Evolutionary conservation across 1,140 invertebrate species (phyloP).

Genomic region (Phymorhynchus buccinoides): DNA sequence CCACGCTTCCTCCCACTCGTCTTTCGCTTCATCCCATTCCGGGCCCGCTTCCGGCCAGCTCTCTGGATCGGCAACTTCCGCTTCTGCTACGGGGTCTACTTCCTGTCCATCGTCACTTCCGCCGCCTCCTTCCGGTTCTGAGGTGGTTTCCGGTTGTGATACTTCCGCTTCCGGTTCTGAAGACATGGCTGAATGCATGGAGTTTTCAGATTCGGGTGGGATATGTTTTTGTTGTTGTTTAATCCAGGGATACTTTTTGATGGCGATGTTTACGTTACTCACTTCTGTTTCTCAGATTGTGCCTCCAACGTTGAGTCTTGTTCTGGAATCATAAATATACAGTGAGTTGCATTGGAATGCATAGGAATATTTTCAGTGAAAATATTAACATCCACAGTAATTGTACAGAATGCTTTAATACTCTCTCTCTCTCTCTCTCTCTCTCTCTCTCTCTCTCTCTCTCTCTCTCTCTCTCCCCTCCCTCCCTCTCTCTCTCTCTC

Average conservation of each 20-base stretch:
- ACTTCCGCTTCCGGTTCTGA: neutral
- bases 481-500: neutral
- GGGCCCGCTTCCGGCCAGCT: slow-evolving; percentile 56
- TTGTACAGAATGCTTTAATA: too few species aligned
- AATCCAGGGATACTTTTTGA: too few species aligned
- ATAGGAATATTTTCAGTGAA: too few species aligned
- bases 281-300: neutral
- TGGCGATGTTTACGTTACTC: too few species aligned
- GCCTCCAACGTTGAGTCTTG: neutral
- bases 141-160: slow-evolving; percentile 17
- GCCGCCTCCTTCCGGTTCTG: slow-evolving; percentile 29
- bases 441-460: too few species aligned
- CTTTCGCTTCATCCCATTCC: slow-evolving; percentile 44
- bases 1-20: slow-evolving; percentile 52
- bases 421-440: too few species aligned
- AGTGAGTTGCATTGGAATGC: too few species aligned
- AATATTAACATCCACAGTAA: neutral
- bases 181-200: neutral
- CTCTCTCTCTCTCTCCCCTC: too few species aligned
- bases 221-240: neutral
- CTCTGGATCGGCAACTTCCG: slow-evolving; percentile 19
- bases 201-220: neutral
- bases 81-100: slow-evolving; percentile 11
- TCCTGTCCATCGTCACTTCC: too few species aligned
- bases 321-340: neutral